Evolutionary conservation across 1,140 invertebrate species (phyloP).

Genomic region (Trichonephila inaurata): DNA sequence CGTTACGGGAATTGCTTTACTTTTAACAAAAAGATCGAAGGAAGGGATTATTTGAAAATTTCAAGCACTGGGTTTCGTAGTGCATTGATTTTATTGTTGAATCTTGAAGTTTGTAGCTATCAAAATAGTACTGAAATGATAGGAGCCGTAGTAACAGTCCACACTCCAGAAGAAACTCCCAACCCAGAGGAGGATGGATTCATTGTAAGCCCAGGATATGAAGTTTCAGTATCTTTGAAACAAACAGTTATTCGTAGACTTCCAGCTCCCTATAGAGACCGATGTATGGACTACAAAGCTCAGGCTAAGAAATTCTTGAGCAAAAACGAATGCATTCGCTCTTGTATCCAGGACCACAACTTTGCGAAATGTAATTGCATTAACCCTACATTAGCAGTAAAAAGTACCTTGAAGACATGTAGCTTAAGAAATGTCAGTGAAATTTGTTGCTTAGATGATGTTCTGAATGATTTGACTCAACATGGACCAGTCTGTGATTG

Average conservation of each 20-base stretch:
- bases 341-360: constrained; percentile 33
- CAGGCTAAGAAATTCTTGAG: not conserved
- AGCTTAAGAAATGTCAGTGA: not conserved
- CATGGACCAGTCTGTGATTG: not conserved
- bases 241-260: not conserved
- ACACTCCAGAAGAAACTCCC: not conserved
- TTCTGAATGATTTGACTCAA: not conserved
- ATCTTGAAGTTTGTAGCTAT: not conserved
- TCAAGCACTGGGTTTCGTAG: not conserved
- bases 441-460: constrained; percentile 20
- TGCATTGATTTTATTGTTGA: not conserved
- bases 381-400: not conserved
- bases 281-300: constrained; percentile 28
- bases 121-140: not conserved
- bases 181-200: not conserved
- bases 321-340: not conserved
- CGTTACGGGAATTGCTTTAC: not conserved
- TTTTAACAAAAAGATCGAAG: not conserved
- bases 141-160: not conserved
- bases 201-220: not conserved
- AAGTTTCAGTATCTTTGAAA: not conserved
- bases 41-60: not conserved
- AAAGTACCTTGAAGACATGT: not conserved
- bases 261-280: not conserved
- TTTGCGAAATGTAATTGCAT: constrained; percentile 17